Evolutionary conservation across 1,140 invertebrate genomes (phyloP).

Genomic region (Drosophila ohnishii): DNA sequence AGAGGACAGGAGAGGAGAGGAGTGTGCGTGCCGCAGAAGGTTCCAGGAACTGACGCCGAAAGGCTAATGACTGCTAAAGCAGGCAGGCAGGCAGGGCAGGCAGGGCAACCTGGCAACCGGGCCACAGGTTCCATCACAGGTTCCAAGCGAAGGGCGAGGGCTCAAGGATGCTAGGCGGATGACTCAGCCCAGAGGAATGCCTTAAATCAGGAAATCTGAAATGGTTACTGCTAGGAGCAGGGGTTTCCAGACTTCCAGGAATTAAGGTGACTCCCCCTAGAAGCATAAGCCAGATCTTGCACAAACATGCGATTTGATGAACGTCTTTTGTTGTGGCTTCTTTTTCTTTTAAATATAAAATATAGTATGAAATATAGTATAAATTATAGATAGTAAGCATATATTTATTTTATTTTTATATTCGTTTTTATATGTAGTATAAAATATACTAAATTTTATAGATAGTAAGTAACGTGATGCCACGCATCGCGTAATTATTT

Average conservation of each 20-base stretch:
- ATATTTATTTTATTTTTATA: not conserved
- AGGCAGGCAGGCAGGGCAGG: not conserved
- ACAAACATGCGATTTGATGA: conserved; percentile 33
- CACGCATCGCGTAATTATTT: conserved; percentile 7
- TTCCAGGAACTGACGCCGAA: conserved; percentile 72
- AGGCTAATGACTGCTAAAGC: conserved; percentile 70
- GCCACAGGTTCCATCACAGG: not conserved
- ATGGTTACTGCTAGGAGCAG: not conserved
- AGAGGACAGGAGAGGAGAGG: no score
- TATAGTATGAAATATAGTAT: not conserved
- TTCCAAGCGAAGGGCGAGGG: conserved; percentile 13
- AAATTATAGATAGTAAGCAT: not conserved
- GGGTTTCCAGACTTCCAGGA: conserved; percentile 35
- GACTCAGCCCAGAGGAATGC: conserved; percentile 30
- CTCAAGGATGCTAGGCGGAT: conserved; percentile 52
- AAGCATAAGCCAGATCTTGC: conserved; percentile 1
- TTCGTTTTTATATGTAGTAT: not conserved
- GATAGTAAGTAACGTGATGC: conserved; percentile 33
- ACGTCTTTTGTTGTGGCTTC: conserved; percentile 13
- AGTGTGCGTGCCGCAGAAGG: conserved; percentile 36
- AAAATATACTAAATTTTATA: not conserved
- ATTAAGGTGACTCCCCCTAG: conserved; percentile 15
- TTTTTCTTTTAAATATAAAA: no score
- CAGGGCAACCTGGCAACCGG: conserved; percentile 2
- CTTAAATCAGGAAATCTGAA: conserved; percentile 32